Percentiles rank a stretch among this genome's conserved stretches.
Conservation (phyloP, 2,888 invertebrate species). For the Deilephila elpenor region DNA sequence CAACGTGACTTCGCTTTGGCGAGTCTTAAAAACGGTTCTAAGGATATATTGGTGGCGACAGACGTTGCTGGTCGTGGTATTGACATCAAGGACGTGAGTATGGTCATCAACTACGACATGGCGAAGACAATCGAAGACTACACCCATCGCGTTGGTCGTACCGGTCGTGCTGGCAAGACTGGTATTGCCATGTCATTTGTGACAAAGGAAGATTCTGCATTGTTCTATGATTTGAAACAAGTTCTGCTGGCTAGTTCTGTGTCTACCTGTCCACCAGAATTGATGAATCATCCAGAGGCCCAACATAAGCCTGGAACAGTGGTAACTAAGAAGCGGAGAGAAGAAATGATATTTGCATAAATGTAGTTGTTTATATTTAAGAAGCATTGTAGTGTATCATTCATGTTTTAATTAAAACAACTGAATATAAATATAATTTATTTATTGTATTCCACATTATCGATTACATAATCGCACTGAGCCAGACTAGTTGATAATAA, state of each 20-base stretch:
- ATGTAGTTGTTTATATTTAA: neutral
- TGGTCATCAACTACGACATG: constrained; percentile 99
- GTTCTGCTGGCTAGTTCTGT: constrained; percentile 94
- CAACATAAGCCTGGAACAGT: constrained; percentile 98
- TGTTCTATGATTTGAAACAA: constrained; percentile 99
- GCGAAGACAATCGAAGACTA: constrained; percentile 99
- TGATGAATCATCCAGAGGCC: constrained; percentile 99
- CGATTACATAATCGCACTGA: constrained; percentile 42
- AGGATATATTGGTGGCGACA: constrained; percentile 99
- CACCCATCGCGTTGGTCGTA: constrained; percentile 99
- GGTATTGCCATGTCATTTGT: constrained; percentile 98
- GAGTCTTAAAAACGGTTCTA: constrained; percentile 96
- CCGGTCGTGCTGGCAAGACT: constrained; percentile 99
- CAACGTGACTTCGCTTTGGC: constrained; percentile 99
- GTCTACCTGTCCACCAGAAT: constrained; percentile 97
- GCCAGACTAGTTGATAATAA: constrained; percentile 49
- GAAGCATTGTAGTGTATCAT: neutral
- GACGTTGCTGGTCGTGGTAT: constrained; percentile 99
- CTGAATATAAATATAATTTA: constrained; percentile 15
- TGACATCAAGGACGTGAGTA: constrained; percentile 99
- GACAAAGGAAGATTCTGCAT: constrained; percentile 97
- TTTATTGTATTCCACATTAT: constrained; percentile 17
- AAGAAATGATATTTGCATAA: constrained; percentile 96
- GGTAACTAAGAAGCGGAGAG: constrained; percentile 95
- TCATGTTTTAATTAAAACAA: constrained; percentile 1